Percentiles rank a stretch among this genome's conserved stretches.
phyloP scores from a whole-genome alignment of 2,888 invertebrate species.

The Oasisia sp. region DNA sequence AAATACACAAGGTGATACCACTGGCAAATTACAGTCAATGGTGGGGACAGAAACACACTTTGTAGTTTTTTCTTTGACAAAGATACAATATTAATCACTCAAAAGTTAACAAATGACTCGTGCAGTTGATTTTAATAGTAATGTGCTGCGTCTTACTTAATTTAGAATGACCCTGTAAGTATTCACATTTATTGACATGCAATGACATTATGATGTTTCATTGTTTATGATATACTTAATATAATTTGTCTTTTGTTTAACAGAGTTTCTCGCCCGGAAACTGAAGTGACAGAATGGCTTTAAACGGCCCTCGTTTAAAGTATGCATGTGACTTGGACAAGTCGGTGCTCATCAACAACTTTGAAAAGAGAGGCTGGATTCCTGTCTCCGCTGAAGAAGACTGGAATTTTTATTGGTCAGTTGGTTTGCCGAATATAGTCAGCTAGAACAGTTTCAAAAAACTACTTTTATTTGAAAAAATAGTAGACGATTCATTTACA shows the following conservation, averaged over 20 bases:
- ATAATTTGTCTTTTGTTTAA: not conserved
- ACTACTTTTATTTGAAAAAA: not conserved
- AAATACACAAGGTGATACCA: no score
- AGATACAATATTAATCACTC: no score
- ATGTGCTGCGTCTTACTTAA: no score
- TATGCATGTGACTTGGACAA: conserved; percentile 87
- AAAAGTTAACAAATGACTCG: no score
- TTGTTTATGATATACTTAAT: not conserved
- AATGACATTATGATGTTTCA: not conserved
- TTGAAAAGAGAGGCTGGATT: conserved; percentile 90
- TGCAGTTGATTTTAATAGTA: no score
- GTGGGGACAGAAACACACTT: no score
- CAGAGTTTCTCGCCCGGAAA: not conserved
- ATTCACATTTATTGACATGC: no score
- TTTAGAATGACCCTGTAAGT: not conserved
- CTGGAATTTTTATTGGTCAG: conserved; percentile 93
- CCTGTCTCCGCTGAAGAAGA: conserved; percentile 90
- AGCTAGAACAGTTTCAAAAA: not conserved
- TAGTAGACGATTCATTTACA: not conserved
- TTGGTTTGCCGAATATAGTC: not conserved
- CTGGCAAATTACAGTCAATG: no score
- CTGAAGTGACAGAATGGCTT: conserved; percentile 4
- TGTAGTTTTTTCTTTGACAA: no score
- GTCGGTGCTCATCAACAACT: conserved; percentile 90
- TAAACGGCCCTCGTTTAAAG: conserved; percentile 44